Percentiles rank a stretch among this genome's conserved stretches.
phyloP scores from a whole-genome alignment of 2,888 invertebrate species.

The Hydrotaea cyrtoneurina region DNA sequence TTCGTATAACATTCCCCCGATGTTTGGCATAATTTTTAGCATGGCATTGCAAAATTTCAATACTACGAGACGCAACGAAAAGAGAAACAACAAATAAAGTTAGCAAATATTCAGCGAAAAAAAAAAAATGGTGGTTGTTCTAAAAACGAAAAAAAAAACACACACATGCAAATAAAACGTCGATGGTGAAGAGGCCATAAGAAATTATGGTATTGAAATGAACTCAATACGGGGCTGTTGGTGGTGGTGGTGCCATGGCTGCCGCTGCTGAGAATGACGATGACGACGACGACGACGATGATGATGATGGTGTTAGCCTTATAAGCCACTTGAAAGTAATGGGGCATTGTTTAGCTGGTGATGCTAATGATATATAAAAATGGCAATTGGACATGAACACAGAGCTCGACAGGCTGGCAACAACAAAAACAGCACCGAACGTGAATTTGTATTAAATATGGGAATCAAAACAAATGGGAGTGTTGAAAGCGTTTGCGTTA shows the following conservation, averaged over 20 bases:
- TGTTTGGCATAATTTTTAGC: slow-evolving; percentile 22
- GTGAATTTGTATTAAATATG: not conserved
- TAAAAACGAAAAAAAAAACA: no score
- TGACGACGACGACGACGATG: not conserved
- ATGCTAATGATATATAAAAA: slow-evolving; percentile 66
- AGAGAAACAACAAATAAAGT: slow-evolving; percentile 19
- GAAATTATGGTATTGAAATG: slow-evolving; percentile 19
- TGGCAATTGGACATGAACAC: slow-evolving; percentile 63
- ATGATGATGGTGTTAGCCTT: slow-evolving; percentile 50
- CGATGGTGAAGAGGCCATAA: not conserved
- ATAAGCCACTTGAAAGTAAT: slow-evolving; percentile 64
- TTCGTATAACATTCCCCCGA: not conserved
- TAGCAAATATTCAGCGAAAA: slow-evolving; percentile 32
- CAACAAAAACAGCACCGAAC: not conserved
- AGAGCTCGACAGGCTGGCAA: not conserved
- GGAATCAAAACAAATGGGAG: slow-evolving; percentile 16
- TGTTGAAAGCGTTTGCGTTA: slow-evolving; percentile 7
- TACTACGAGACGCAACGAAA: slow-evolving; percentile 11
- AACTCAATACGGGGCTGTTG: not conserved
- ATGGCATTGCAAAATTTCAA: slow-evolving; percentile 22
- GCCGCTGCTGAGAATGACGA: not conserved
- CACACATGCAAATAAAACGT: slow-evolving; percentile 16
- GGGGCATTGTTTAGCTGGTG: slow-evolving; percentile 61
- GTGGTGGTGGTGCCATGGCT: not conserved
- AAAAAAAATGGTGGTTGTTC: slow-evolving; percentile 65